Conservation (phyloP, 2,888 invertebrate genomes). For the Volucella zonaria region DNA sequence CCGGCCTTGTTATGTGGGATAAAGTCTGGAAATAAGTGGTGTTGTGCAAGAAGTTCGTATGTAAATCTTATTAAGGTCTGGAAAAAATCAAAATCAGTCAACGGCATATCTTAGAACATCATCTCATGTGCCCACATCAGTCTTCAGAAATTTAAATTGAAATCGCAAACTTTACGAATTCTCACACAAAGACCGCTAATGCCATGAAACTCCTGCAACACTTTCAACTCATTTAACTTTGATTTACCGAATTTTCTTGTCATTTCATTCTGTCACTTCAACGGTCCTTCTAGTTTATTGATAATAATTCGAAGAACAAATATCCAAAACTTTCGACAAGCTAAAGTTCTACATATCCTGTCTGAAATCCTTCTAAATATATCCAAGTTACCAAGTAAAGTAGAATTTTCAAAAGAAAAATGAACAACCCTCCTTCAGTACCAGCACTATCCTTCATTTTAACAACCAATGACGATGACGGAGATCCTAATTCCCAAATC, state of each 20-base stretch:
- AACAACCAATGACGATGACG: conserved; percentile 29
- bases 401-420: conserved; percentile 1
- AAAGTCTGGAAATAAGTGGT: no score
- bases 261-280: neutral
- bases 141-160: neutral
- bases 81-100: no score
- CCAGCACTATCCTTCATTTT: conserved; percentile 24
- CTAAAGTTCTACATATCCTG: neutral
- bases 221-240: conserved; percentile 25
- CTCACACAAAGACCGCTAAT: neutral
- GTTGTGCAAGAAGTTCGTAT: no score
- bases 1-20: no score
- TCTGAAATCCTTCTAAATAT: conserved; percentile 5
- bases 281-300: conserved; percentile 11
- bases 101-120: neutral
- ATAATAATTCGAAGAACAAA: neutral
- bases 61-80: no score
- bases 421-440: neutral
- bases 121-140: neutral
- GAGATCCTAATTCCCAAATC: conserved; percentile 38
- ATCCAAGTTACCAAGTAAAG: conserved; percentile 4
- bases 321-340: conserved; percentile 22
- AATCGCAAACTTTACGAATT: neutral
- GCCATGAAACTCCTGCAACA: neutral
- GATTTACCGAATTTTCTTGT: neutral